Conservation (phyloP, 2,888 invertebrate genomes). For the Mythimna pallens region DNA sequence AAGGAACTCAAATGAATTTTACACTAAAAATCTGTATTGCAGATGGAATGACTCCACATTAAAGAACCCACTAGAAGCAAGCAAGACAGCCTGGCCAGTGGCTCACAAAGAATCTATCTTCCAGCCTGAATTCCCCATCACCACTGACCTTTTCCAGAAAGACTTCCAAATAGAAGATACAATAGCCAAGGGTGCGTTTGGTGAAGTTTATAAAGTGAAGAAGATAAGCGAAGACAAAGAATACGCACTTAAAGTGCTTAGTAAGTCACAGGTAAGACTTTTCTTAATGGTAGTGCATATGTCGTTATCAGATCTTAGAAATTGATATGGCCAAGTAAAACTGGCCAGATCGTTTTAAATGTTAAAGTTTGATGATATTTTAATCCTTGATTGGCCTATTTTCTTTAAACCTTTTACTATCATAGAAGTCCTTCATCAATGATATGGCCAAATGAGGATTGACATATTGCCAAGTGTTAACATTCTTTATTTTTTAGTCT, state of each 20-base stretch:
- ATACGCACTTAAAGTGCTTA: constrained; percentile 96
- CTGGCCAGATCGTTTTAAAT: too few species aligned
- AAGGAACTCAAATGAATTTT: background rate
- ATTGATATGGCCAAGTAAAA: too few species aligned
- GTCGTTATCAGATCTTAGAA: too few species aligned
- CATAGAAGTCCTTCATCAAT: too few species aligned
- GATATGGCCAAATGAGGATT: too few species aligned
- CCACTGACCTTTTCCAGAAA: constrained; percentile 90
- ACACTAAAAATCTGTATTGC: constrained; percentile 61
- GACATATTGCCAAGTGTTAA: too few species aligned
- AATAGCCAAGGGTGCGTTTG: constrained; percentile 97
- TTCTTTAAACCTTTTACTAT: too few species aligned
- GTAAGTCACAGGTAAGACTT: constrained; percentile 93
- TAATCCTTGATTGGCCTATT: too few species aligned
- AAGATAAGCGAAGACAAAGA: constrained; percentile 92
- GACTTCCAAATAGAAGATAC: constrained; percentile 93
- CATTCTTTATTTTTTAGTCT: background rate
- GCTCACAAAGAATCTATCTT: constrained; percentile 96
- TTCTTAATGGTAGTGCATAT: background rate
- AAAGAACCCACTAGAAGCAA: constrained; percentile 89
- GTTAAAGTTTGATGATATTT: too few species aligned
- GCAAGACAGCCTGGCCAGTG: constrained; percentile 96
- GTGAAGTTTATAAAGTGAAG: constrained; percentile 96
- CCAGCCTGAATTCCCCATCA: constrained; percentile 96
- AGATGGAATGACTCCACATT: constrained; percentile 93